Evolutionary conservation across 1,140 invertebrate genomes (phyloP).

Genomic region (Homalodisca vitripennis): DNA sequence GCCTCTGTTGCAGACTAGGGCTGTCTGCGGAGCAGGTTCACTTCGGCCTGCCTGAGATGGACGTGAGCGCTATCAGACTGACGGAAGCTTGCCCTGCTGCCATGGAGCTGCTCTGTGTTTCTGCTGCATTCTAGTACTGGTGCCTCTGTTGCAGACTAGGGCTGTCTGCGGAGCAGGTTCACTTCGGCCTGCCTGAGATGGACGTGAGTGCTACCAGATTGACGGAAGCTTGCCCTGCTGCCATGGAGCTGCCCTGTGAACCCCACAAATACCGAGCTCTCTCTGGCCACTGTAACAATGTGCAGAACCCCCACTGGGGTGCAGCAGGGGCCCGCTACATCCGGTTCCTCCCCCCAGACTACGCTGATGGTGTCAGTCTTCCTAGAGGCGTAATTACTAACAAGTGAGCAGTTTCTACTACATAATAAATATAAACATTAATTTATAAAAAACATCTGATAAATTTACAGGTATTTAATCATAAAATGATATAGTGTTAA

Average conservation of each 20-base stretch:
- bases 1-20: too few species aligned
- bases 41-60: too few species aligned
- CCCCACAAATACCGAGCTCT: constrained; percentile 50
- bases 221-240: constrained; percentile 49
- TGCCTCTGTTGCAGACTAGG: constrained; percentile 46
- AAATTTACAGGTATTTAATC: too few species aligned
- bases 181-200: constrained; percentile 50
- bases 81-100: too few species aligned
- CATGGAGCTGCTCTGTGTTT: too few species aligned
- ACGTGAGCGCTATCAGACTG: too few species aligned
- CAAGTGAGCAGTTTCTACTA: not conserved
- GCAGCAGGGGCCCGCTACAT: constrained; percentile 54
- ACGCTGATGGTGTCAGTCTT: constrained; percentile 49
- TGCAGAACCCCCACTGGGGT: constrained; percentile 60
- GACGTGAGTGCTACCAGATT: constrained; percentile 51
- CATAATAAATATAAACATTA: too few species aligned
- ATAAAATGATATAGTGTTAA: too few species aligned
- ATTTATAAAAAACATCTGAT: too few species aligned
- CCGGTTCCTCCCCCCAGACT: constrained; percentile 46
- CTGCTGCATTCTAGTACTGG: too few species aligned
- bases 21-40: too few species aligned
- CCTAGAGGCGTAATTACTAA: constrained; percentile 36
- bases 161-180: constrained; percentile 51
- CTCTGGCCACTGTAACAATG: constrained; percentile 68
- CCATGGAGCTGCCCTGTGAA: constrained; percentile 48